Evolutionary conservation across 2,797 vertebrate genomes (phyloP).

Genomic region (Sciurus vulgaris): DNA sequence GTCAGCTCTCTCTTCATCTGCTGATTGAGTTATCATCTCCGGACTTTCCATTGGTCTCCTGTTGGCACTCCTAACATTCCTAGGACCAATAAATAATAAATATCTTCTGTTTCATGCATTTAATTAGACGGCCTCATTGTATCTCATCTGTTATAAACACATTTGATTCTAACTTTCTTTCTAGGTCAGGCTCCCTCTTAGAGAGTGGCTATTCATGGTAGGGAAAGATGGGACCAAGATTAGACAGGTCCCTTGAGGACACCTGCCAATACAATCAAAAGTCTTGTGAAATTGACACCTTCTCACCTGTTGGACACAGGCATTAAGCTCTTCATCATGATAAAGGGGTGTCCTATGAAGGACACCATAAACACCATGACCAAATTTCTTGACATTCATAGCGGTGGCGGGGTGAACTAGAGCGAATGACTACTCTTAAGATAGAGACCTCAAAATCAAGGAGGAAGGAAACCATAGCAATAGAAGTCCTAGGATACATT

Average conservation of each 20-base stretch:
- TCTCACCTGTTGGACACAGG: not conserved
- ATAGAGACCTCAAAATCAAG: not conserved
- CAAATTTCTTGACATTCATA: not conserved
- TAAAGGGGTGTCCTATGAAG: not conserved
- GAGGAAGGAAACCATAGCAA: not conserved
- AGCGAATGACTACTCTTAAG: not conserved
- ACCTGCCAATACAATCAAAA: not conserved
- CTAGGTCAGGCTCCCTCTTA: not conserved
- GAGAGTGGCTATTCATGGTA: not conserved
- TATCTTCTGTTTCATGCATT: not conserved
- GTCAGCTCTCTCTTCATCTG: not conserved
- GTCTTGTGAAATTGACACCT: not conserved
- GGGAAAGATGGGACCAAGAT: not conserved
- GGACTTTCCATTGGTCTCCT: not conserved
- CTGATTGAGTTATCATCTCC: not conserved
- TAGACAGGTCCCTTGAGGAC: not conserved
- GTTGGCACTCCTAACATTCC: not conserved
- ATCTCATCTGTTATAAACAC: not conserved
- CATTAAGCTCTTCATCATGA: not conserved
- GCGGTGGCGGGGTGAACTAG: fast-evolving
- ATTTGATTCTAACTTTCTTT: not conserved
- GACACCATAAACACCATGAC: not conserved
- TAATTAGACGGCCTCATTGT: not conserved
- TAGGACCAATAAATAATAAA: not conserved
- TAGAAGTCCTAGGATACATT: not conserved